Conservation (phyloP, 2,113 vertebrate genomes). For the Pterophyllum scalare region DNA sequence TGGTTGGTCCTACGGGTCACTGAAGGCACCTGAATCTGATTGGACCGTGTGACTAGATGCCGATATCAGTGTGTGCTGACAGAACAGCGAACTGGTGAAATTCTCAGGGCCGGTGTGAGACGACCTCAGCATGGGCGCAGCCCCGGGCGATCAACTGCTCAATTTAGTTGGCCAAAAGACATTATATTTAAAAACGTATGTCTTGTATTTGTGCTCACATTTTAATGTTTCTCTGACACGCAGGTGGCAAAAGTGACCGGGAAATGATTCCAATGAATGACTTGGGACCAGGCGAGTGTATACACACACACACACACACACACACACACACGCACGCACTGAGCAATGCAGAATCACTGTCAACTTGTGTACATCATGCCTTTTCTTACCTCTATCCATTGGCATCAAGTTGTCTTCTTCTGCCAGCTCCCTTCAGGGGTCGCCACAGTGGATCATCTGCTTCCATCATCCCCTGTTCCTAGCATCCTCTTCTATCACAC, state of each 20-base stretch:
- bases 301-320: not conserved
- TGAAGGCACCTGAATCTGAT: no score
- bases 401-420: not conserved
- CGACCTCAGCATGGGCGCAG: no score
- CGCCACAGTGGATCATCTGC: not conserved
- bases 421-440: not conserved
- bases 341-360: not conserved
- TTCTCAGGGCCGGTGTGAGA: no score
- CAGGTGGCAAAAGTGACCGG: slow-evolving; percentile 84
- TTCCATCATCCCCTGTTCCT: not conserved
- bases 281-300: slow-evolving; percentile 89
- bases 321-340: not conserved
- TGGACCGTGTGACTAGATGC: no score
- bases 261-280: slow-evolving; percentile 96
- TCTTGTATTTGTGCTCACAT: not conserved
- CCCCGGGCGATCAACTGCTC: no score
- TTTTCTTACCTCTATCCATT: not conserved
- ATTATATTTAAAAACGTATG: rapidly evolving
- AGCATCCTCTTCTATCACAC: not conserved
- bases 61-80: no score
- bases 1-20: no score
- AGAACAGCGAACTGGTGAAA: no score
- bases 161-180: not conserved
- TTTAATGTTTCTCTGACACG: slow-evolving; percentile 35
- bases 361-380: no score